A percentile compares a stretch with the other conserved stretches of the same genome.
phyloP scores from a whole-genome alignment of 1,140 invertebrate genomes.

The Drosophila watanabei region DNA sequence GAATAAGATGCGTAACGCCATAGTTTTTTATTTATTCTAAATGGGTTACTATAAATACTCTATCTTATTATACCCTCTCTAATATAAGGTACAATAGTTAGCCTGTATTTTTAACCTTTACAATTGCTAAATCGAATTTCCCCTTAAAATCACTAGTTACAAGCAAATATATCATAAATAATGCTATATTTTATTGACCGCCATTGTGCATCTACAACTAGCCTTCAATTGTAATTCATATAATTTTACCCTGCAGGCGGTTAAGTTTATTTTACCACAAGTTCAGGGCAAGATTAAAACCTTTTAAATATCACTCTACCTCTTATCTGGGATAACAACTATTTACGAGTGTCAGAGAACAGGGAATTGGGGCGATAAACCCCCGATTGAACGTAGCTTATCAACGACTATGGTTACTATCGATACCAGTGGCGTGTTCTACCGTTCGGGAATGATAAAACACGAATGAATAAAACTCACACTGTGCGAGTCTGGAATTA shows the following conservation, averaged over 20 bases:
- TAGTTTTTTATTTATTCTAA: not conserved
- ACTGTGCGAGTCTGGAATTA: constrained; percentile 37
- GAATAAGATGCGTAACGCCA: not conserved
- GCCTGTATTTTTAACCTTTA: too few species aligned
- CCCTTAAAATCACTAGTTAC: too few species aligned
- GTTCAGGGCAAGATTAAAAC: constrained; percentile 44
- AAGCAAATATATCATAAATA: too few species aligned
- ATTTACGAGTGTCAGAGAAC: constrained; percentile 47
- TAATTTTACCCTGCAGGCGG: constrained; percentile 1
- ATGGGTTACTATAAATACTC: too few species aligned
- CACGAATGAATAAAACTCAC: constrained; percentile 6
- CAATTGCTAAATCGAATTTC: too few species aligned
- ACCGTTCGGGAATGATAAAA: constrained; percentile 50
- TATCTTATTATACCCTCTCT: too few species aligned
- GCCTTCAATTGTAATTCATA: not conserved
- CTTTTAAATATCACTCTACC: not conserved
- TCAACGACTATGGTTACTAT: constrained; percentile 37
- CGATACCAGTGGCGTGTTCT: constrained; percentile 66
- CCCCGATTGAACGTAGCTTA: constrained; percentile 35
- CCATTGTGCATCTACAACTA: not conserved
- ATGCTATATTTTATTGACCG: not conserved
- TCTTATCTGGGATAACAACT: constrained; percentile 47
- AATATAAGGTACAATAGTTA: too few species aligned
- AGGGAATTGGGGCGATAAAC: constrained; percentile 56
- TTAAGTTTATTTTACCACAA: constrained; percentile 30